phyloP scores from a whole-genome alignment of 2,113 vertebrate genomes.

The Apodemus sylvaticus region DNA sequence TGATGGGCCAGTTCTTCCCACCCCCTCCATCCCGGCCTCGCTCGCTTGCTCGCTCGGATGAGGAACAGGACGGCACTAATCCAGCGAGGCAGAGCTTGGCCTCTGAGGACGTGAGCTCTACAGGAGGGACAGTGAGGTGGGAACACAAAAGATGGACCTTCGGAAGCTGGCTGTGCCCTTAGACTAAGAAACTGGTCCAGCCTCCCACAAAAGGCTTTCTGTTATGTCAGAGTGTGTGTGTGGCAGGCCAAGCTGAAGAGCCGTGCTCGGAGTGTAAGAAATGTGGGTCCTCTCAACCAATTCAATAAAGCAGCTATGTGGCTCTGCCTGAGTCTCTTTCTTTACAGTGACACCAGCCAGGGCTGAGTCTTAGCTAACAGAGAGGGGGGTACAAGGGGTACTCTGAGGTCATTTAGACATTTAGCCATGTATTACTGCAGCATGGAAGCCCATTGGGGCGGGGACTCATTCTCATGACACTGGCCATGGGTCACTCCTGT shows the following conservation, averaged over 20 bases:
- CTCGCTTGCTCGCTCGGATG: accelerated
- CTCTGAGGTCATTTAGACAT: not conserved
- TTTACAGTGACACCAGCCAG: too few species aligned
- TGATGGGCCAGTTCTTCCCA: not conserved
- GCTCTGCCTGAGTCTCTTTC: not conserved
- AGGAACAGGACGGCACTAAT: not conserved
- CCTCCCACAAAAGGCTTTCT: not conserved
- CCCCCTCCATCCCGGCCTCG: accelerated
- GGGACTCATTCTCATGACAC: not conserved
- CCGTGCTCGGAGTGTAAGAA: not conserved
- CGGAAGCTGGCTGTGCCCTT: accelerated
- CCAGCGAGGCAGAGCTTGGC: not conserved
- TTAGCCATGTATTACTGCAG: not conserved
- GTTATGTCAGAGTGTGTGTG: not conserved
- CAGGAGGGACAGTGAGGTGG: not conserved
- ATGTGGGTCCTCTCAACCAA: too few species aligned
- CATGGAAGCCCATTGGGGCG: not conserved
- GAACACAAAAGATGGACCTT: not conserved
- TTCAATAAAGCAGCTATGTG: not conserved
- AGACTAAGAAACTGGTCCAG: not conserved
- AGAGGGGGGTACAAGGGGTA: too few species aligned
- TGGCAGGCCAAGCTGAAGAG: not conserved
- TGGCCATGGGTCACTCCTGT: not conserved
- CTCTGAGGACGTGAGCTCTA: not conserved
- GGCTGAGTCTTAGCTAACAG: not conserved